These are phyloP conservation scores for Paratilapia polleni DNA, from an alignment of 2,113 vertebrate species.

Conservation along the genomic window DNA sequence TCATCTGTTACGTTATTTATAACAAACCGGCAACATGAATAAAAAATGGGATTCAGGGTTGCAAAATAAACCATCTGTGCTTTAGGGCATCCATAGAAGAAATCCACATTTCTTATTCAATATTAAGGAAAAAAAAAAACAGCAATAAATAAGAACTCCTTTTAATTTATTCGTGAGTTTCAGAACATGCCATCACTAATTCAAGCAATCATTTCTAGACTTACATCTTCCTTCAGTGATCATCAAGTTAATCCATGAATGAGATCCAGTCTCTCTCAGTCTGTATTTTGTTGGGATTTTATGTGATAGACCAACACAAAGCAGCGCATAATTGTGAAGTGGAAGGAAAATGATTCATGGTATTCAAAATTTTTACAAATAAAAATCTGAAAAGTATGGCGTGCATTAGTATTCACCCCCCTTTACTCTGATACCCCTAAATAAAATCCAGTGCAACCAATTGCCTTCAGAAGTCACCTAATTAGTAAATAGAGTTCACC, in stretches of 20 bases:
- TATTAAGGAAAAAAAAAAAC: fast-evolving
- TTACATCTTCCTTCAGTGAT: neutral
- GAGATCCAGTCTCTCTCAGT: neutral
- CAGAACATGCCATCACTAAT: neutral
- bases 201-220: neutral
- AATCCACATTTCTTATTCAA: neutral
- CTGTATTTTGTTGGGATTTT: too few relatives aligned
- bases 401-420: too few relatives aligned
- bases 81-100: neutral
- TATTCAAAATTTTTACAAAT: too few relatives aligned
- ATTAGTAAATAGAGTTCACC: too few relatives aligned
- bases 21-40: neutral
- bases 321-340: too few relatives aligned
- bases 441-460: too few relatives aligned
- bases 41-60: neutral
- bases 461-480: too few relatives aligned
- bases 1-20: neutral
- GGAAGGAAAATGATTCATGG: too few relatives aligned
- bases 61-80: neutral
- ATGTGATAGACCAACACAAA: too few relatives aligned
- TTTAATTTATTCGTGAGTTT: neutral
- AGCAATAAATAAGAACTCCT: neutral
- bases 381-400: too few relatives aligned
- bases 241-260: neutral
- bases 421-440: too few relatives aligned